A percentile compares a stretch with the other conserved stretches of the same genome.
Evolutionary conservation across 2,113 vertebrate species (phyloP).

Genomic region (Cygnus buccinator): DNA sequence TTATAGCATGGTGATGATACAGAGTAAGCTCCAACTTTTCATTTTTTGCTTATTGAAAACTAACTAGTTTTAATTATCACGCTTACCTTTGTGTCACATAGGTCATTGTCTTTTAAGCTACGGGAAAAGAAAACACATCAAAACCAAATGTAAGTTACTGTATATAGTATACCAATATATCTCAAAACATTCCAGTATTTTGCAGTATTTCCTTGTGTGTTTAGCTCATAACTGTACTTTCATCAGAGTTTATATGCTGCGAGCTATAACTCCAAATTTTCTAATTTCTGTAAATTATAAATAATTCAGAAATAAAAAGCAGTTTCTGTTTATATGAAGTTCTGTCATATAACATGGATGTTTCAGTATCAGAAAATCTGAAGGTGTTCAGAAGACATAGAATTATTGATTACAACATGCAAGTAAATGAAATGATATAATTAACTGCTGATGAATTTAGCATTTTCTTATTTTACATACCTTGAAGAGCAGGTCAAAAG

Average conservation of each 20-base stretch:
- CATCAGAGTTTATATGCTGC: neutral
- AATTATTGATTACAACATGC: neutral
- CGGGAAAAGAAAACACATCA: neutral
- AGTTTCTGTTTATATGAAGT: neutral
- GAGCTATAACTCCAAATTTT: neutral
- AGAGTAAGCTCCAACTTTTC: neutral
- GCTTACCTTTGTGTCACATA: neutral
- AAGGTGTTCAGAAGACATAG: neutral
- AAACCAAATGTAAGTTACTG: neutral
- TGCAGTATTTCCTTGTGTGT: neutral
- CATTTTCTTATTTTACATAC: neutral
- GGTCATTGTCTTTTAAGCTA: neutral
- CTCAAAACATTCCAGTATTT: neutral
- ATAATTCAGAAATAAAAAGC: neutral
- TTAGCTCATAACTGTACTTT: neutral
- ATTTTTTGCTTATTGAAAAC: neutral
- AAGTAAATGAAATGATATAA: neutral
- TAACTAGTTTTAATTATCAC: neutral
- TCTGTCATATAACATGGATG: too few relatives aligned
- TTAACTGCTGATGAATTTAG: neutral
- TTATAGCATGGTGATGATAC: neutral
- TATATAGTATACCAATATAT: neutral
- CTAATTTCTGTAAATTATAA: neutral
- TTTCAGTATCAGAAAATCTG: neutral
- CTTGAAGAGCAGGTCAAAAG: neutral